Percentiles rank a stretch among this genome's conserved stretches.
These are phyloP conservation scores for Clarias macrocephalus DNA, from an alignment of 2,113 vertebrate species.

Conservation along the genomic window DNA sequence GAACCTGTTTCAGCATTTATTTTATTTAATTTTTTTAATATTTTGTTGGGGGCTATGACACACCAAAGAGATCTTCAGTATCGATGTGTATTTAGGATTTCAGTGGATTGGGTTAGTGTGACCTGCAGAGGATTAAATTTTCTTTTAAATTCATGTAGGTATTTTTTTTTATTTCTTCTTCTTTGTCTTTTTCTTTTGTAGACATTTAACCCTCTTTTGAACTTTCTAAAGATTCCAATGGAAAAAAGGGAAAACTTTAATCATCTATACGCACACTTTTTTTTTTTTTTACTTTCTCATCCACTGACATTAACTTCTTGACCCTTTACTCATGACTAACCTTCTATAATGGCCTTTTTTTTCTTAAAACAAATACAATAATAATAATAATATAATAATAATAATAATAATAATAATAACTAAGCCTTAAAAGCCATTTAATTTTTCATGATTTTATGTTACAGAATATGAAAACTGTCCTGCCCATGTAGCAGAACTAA, in stretches of 20 bases:
- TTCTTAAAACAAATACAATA: background rate
- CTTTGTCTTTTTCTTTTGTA: background rate
- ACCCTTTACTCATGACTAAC: background rate
- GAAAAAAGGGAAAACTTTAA: slow-evolving; percentile 55
- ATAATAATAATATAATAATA: too few species aligned
- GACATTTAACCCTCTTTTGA: background rate
- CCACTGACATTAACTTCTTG: background rate
- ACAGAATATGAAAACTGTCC: background rate
- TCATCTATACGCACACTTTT: background rate
- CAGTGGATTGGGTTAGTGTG: background rate
- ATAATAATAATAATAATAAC: too few species aligned
- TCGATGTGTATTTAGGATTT: background rate
- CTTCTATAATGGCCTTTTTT: background rate
- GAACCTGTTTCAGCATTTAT: background rate
- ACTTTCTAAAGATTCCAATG: slow-evolving; percentile 6
- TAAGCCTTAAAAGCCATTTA: background rate
- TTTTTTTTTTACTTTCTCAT: too few species aligned
- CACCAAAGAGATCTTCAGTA: background rate
- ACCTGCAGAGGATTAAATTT: background rate
- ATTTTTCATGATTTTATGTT: background rate
- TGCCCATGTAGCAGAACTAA: background rate
- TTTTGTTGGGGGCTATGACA: too few species aligned
- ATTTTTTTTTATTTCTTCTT: background rate
- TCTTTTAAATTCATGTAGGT: background rate
- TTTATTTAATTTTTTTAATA: too few species aligned